Evolutionary conservation across 2,113 vertebrate genomes (phyloP).

Genomic region (Lagenorhynchus albirostris): DNA sequence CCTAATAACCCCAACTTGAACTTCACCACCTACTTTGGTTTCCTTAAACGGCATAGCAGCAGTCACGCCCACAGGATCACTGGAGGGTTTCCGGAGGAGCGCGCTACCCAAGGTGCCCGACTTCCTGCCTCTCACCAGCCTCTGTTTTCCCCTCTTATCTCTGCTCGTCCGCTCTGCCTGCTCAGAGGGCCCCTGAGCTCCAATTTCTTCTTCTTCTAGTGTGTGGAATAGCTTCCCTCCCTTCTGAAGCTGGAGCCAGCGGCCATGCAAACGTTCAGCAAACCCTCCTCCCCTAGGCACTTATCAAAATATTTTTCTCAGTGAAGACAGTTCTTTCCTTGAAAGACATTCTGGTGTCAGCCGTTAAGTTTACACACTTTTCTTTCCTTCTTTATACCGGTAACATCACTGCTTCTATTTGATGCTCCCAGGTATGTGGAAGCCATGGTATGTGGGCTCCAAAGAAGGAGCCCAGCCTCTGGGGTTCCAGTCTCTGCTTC

Average conservation of each 20-base stretch:
- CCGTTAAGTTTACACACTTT: not conserved
- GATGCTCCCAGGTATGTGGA: not conserved
- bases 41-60: not conserved
- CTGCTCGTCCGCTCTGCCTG: not conserved
- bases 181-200: not conserved
- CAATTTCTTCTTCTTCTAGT: not conserved
- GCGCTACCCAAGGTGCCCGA: accelerated
- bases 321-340: not conserved
- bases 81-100: not conserved
- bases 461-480: too few relatives aligned
- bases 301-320: not conserved
- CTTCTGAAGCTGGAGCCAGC: not conserved
- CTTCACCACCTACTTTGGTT: not conserved
- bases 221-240: not conserved
- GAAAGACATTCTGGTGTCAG: not conserved
- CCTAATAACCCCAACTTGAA: not conserved
- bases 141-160: not conserved
- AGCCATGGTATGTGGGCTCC: not conserved
- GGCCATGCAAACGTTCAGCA: not conserved
- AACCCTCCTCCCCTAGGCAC: not conserved
- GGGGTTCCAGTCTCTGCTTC: not conserved
- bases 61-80: accelerated
- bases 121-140: not conserved
- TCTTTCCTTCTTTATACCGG: not conserved
- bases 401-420: not conserved